Evolutionary conservation across 2,797 vertebrate species (phyloP).

Genomic region (Cirrhinus molitorella): DNA sequence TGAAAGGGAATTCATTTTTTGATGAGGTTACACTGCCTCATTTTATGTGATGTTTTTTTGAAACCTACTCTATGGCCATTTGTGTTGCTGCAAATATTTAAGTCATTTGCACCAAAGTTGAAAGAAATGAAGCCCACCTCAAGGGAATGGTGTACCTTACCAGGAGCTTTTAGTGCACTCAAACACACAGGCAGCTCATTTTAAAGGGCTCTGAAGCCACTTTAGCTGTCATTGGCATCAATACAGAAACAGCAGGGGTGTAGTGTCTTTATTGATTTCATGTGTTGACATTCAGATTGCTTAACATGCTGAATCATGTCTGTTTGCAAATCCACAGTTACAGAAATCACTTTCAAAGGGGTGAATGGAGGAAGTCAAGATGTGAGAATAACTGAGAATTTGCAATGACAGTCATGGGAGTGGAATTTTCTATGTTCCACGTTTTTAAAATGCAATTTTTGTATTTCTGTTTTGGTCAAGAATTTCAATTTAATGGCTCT

Average conservation of each 20-base stretch:
- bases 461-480: background rate
- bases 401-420: background rate
- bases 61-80: background rate
- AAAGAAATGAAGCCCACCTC: background rate
- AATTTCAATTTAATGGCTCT: background rate
- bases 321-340: slow-evolving; percentile 14
- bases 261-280: slow-evolving; percentile 61
- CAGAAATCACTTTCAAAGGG: background rate
- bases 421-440: background rate
- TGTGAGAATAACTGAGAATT: background rate
- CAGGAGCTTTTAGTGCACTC: background rate
- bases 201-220: slow-evolving; percentile 55
- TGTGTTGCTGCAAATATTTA: background rate
- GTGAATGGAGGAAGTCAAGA: background rate
- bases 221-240: slow-evolving; percentile 66
- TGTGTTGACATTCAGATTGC: slow-evolving; percentile 50
- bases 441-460: background rate
- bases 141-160: background rate
- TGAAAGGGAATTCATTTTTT: background rate
- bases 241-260: slow-evolving; percentile 65
- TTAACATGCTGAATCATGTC: slow-evolving; percentile 33
- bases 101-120: background rate
- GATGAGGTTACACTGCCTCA: background rate
- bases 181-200: background rate
- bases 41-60: background rate